Base-by-base conservation (phyloP, 1,140 invertebrate genomes). In the Dendroctonus valens region DNA sequence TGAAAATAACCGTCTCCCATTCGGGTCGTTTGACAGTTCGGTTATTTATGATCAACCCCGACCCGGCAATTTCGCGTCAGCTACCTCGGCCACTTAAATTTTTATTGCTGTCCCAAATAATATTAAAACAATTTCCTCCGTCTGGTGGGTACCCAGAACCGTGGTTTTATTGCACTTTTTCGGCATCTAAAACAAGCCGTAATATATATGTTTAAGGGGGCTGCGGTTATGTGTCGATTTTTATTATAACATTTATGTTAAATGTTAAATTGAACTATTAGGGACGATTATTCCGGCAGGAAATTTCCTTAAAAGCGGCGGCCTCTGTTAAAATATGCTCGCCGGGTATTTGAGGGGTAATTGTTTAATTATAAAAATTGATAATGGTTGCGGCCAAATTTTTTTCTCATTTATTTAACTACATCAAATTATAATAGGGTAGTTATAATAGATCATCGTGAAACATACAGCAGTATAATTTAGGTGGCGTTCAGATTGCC, bases 21-120 rank as follows among this genome's bases (percentile, higher is more conserved):
- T 44, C 12, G n/a, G 26, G 50, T 37, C 46, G 49, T 67, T 67
- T 61, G 65, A 67, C 65, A 67, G 65, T 60, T 61, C 57, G 14
- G 9, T 44, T 49, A 67, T 67, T 67, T 67, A 67, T 67, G 65
- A 60, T 41, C 49, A 49, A 50, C 7, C 48, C 41, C 59, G 58
- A 61, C 50, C 65, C 52, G 46, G 58, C 52, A 67, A 67, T 67
- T 67, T 67, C 8, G 59, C 65, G 58, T 57, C 58, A 57, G 65
- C 65, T 67, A 67, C 65, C 65, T 67, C 14, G 57, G 48, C 55
- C 63, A 57, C 55, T 65, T 57, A 65, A 65, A 67, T 54, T 67
- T 67, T 67, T 61, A 61, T 67, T 55, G 58, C 65, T 67, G 65
- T 67, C 65, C 65, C 65, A 61, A 55, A 67, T 53, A 67, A 61